These are phyloP conservation scores for Pentamera pediparva DNA, from an alignment of 53 echinoderm and acorn worm species.

Conservation along the genomic window DNA sequence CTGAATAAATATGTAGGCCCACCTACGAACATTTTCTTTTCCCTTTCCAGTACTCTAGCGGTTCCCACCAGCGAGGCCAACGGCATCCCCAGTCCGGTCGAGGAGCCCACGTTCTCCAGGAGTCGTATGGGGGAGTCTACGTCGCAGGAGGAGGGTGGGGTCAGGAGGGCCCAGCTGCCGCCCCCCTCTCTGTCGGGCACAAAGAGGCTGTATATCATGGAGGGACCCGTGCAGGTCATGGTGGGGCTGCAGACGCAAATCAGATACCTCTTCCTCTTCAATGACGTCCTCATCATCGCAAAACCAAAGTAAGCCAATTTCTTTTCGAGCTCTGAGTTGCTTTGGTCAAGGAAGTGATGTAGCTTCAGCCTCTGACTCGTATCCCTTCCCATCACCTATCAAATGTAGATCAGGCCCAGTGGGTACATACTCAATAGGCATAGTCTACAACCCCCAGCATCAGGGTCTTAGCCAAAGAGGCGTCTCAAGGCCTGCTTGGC, in stretches of 20 bases:
- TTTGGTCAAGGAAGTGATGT: neutral
- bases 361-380: neutral
- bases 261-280: constrained; percentile 85
- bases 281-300: constrained; percentile 82
- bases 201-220: constrained; percentile 83
- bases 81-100: no score
- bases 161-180: constrained; percentile 4
- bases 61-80: no score
- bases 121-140: no score
- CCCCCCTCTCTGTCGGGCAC: constrained; percentile 32
- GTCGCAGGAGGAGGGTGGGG: no score
- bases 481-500: neutral
- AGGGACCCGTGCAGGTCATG: constrained; percentile 73
- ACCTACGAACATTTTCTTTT: no score
- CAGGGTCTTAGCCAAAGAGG: neutral
- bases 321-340: neutral
- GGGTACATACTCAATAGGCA: no score
- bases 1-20: no score
- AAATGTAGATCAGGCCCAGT: no score
- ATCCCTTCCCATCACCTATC: no score
- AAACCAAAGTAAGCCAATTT: constrained; percentile 86
- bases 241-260: constrained; percentile 70
- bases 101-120: no score
- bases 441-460: neutral
- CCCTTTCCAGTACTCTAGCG: no score